Base-by-base conservation (phyloP, 2,113 vertebrate genomes). In the Melierax canorus region DNA sequence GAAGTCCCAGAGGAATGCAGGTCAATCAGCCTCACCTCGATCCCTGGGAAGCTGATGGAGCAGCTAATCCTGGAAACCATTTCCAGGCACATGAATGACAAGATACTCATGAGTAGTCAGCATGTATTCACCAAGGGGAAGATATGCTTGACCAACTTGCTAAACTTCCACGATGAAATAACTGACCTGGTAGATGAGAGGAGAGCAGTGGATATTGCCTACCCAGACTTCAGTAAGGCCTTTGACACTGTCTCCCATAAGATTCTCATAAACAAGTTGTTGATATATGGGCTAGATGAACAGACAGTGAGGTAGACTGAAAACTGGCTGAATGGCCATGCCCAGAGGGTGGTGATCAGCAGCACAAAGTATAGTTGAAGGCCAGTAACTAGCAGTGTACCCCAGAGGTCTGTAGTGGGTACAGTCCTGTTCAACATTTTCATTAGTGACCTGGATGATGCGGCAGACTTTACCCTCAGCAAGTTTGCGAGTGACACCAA, bases 1-100 rank as follows among this genome's bases (percentile, higher is more conserved):
- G 5, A 86, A 14, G 27, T 72, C 14, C 4, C 12, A 24, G 30
- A 53, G 30, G 62, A 76, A 48, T 43, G 48, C 9, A 63, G 17
- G 3, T 67, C 4, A 2, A 5, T 58, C 53, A 38, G 10, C 16
- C 27, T n/a, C 14, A 34, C 7, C 6, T 75, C 1, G 2, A 50
- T 36, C 12, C 12, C 15, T 27, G 19, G 34, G 29, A 81, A 77
- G 18, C 2, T 51, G 62, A 81, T 45, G 24, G 38, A 86, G 15
- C 21, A 60, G 11, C 11, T 50, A 59, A 74, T 26, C 32, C 27
- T 60, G 18, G 43, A 89, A 94, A 36, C 8, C 0, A 50, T 23
- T 92, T 71, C 10, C 21, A 75, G 45, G 10, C 34, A 46, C 26
- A 15, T 38, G 15, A 55, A 83, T 36, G 17, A 16, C 10, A 55